Percentiles rank a stretch among this genome's conserved stretches.
Conservation (phyloP, 2,888 invertebrate species). For the Metacarcinus magister region DNA sequence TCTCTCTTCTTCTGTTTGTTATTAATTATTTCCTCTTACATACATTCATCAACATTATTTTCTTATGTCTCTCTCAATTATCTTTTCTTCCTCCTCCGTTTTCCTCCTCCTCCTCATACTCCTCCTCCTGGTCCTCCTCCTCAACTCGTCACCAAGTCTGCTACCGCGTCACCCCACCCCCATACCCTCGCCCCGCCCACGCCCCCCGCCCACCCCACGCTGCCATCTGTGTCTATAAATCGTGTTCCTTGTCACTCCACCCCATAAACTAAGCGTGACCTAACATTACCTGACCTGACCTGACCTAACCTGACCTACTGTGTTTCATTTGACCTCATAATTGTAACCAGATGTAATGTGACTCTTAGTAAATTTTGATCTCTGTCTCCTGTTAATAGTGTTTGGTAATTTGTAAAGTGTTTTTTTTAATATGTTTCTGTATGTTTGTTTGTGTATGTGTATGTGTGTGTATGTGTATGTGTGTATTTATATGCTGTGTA, state of each 20-base stretch:
- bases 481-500: too few species aligned
- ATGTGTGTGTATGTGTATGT: neutral
- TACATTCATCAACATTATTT: too few species aligned
- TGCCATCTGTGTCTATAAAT: neutral
- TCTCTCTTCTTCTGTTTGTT: neutral
- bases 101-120: neutral
- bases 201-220: neutral
- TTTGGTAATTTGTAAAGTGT: too few species aligned
- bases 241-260: neutral
- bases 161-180: neutral
- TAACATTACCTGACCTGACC: too few species aligned
- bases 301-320: neutral
- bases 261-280: slow-evolving; percentile 6
- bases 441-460: neutral
- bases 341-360: neutral
- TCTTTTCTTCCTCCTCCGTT: neutral
- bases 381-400: too few species aligned
- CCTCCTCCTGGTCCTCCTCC: neutral
- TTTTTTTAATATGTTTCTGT: too few species aligned
- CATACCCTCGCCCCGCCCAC: neutral
- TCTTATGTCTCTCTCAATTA: too few species aligned
- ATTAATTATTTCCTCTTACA: neutral
- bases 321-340: slow-evolving; percentile 44
- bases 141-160: neutral
- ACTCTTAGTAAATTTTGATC: too few species aligned